Evolutionary conservation across 2,113 vertebrate species (phyloP).

Genomic region (Sterna hirundo): DNA sequence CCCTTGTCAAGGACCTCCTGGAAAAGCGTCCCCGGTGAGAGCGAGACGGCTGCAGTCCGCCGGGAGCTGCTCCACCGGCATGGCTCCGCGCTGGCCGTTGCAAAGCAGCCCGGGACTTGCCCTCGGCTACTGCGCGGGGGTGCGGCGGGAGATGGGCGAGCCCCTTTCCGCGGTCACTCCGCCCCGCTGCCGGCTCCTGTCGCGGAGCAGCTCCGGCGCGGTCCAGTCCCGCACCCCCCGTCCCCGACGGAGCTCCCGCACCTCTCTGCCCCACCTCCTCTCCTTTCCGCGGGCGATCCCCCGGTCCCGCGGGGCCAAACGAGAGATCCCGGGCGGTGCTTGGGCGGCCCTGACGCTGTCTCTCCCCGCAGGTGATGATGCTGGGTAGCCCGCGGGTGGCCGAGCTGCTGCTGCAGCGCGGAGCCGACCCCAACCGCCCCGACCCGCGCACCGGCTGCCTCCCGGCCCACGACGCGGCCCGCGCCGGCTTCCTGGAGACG

Average conservation of each 20-base stretch:
- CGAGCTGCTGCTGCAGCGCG: constrained; percentile 69
- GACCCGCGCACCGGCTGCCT: constrained; percentile 49
- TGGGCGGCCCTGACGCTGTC: neutral
- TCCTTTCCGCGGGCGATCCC: neutral
- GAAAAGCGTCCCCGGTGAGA: neutral
- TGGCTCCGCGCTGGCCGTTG: neutral
- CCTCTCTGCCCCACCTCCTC: neutral
- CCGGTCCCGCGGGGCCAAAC: fast-evolving
- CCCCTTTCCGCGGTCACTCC: fast-evolving
- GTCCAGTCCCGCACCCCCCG: neutral
- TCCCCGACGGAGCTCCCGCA: fast-evolving
- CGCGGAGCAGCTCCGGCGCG: neutral
- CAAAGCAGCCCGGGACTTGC: neutral
- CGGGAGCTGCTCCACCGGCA: fast-evolving
- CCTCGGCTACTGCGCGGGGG: too few species aligned
- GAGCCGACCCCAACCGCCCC: constrained; percentile 70
- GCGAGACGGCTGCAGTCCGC: too few species aligned
- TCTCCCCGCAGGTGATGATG: constrained; percentile 87
- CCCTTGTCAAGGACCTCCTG: neutral
- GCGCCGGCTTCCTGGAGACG: neutral
- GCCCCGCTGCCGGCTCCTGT: too few species aligned
- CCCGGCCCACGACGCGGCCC: neutral
- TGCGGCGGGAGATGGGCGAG: neutral
- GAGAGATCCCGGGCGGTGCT: neutral
- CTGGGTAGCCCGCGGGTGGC: constrained; percentile 83